Conservation (phyloP, 1,140 invertebrate genomes). For the Anastatus disparis region DNA sequence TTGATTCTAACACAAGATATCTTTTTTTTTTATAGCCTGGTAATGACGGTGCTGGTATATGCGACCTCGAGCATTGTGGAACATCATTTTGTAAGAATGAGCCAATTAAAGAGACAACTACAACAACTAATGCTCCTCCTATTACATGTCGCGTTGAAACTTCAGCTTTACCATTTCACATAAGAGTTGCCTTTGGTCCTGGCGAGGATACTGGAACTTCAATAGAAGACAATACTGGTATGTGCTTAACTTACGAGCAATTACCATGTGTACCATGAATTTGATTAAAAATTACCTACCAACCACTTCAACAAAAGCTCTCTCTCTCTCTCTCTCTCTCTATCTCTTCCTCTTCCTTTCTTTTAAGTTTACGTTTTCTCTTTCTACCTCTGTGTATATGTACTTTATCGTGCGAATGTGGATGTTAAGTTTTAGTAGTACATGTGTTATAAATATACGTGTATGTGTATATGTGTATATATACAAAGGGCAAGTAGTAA, state of each 20-base stretch:
- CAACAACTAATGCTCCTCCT: not conserved
- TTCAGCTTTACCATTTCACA: constrained; percentile 79
- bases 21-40: constrained; percentile 67
- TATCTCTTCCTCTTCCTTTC: constrained; percentile 5
- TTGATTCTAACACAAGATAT: no score
- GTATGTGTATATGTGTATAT: no score
- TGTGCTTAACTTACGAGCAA: constrained; percentile 80
- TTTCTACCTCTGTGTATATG: no score
- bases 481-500: no score
- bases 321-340: no score
- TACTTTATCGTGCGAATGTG: no score
- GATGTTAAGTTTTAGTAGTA: no score
- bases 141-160: constrained; percentile 68
- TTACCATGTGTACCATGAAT: constrained; percentile 68
- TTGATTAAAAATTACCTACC: not conserved
- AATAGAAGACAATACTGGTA: constrained; percentile 82
- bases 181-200: constrained; percentile 80
- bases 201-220: constrained; percentile 70
- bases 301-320: no score
- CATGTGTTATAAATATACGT: no score
- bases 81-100: constrained; percentile 72
- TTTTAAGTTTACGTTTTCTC: not conserved
- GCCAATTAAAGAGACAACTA: not conserved
- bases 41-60: constrained; percentile 70
- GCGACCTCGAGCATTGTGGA: constrained; percentile 81